Percentiles rank a stretch among this genome's conserved stretches.
phyloP scores from a whole-genome alignment of 2,888 invertebrate species.

The Melieria crassipennis region DNA sequence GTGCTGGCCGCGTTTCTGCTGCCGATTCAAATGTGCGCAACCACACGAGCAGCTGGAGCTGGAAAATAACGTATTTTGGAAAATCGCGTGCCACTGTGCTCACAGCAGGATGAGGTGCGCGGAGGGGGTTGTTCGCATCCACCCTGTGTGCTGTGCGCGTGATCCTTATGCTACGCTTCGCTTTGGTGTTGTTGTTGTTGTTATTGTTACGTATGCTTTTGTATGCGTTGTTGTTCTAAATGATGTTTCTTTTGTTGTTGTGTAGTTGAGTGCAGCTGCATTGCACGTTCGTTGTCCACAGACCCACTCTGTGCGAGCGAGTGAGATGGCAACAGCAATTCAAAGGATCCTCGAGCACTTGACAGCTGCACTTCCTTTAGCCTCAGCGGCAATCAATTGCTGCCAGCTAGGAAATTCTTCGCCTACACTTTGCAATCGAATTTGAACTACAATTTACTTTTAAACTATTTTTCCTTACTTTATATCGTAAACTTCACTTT shows the following conservation, averaged over 20 bases:
- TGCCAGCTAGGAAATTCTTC: no score
- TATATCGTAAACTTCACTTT: not conserved
- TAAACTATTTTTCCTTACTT: no score
- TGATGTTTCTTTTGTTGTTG: constrained; percentile 16
- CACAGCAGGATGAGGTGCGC: not conserved
- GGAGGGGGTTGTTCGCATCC: constrained; percentile 7
- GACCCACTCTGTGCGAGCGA: not conserved
- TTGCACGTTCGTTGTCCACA: constrained; percentile 10
- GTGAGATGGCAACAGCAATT: constrained; percentile 6
- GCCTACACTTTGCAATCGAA: no score
- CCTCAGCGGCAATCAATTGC: no score
- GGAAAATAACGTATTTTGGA: no score
- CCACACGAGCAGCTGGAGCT: no score
- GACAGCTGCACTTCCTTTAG: constrained; percentile 36
- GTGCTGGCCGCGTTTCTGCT: no score
- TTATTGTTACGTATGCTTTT: constrained; percentile 15
- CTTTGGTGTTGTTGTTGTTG: constrained; percentile 22
- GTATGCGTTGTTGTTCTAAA: not conserved
- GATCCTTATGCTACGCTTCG: not conserved
- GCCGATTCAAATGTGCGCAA: no score
- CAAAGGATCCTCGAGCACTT: constrained; percentile 33
- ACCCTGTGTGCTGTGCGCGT: not conserved
- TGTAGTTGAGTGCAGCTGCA: constrained; percentile 39
- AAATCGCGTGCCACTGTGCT: no score
- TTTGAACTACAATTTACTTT: no score